phyloP scores from a whole-genome alignment of 2,888 invertebrate genomes.

The Mactromeris polynyma region DNA sequence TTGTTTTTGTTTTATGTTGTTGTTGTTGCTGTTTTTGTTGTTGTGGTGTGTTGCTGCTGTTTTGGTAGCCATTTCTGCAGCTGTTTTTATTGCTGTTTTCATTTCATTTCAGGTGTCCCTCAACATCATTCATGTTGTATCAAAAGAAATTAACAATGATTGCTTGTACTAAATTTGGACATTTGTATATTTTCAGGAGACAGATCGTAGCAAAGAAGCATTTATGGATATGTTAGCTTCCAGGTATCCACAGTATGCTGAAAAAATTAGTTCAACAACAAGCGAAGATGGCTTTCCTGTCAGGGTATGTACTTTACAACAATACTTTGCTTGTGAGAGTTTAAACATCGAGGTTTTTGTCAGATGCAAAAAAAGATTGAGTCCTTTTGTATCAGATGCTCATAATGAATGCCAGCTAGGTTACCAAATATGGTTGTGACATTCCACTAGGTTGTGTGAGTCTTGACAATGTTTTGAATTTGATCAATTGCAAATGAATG shows the following conservation, averaged over 20 bases:
- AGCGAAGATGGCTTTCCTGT: slow-evolving; percentile 77
- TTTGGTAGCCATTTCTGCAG: background rate
- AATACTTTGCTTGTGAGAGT: too few relatives aligned
- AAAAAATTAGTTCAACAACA: slow-evolving; percentile 75
- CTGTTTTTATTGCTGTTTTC: background rate
- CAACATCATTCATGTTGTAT: background rate
- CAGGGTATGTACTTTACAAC: slow-evolving; percentile 65
- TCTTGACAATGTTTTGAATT: too few relatives aligned
- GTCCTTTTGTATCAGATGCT: too few relatives aligned
- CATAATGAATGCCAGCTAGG: too few relatives aligned
- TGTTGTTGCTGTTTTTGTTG: background rate
- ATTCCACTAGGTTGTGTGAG: too few relatives aligned
- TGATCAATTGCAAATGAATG: too few relatives aligned
- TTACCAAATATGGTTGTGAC: too few relatives aligned
- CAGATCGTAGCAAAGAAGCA: slow-evolving; percentile 79
- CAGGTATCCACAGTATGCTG: slow-evolving; percentile 81
- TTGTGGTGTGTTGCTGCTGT: background rate
- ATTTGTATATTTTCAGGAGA: slow-evolving; percentile 75
- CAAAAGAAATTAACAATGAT: background rate
- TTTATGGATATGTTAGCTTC: slow-evolving; percentile 82
- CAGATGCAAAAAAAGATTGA: too few relatives aligned
- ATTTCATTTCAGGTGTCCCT: background rate
- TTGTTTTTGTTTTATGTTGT: background rate
- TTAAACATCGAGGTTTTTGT: too few relatives aligned
- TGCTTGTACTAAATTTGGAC: background rate